These are phyloP conservation scores for Hydrotaea diabolus DNA, from an alignment of 2,888 invertebrate genomes.

Conservation along the genomic window DNA sequence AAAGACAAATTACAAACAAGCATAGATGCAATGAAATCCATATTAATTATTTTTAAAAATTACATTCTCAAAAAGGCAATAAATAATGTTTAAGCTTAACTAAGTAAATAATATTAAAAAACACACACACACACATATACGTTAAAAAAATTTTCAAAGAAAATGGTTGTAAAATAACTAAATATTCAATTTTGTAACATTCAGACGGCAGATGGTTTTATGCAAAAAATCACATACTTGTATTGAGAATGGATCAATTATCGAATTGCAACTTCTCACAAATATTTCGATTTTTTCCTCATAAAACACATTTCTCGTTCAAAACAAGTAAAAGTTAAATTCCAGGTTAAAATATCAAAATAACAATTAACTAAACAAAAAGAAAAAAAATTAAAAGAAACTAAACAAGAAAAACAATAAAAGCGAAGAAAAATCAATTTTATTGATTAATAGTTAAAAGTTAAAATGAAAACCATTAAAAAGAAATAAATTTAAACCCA, in stretches of 20 bases:
- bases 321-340: constrained; percentile 63
- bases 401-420: constrained; percentile 56
- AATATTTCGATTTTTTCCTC: constrained; percentile 38
- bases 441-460: constrained; percentile 58
- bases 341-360: constrained; percentile 65
- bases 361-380: constrained; percentile 21
- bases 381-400: constrained; percentile 11
- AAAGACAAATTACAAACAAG: background rate
- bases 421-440: constrained; percentile 64
- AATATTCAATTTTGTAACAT: constrained; percentile 51
- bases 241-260: constrained; percentile 71
- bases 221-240: constrained; percentile 61
- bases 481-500: constrained; percentile 40
- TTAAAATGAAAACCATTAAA: constrained; percentile 45
- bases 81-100: constrained; percentile 62
- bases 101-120: constrained; percentile 8
- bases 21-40: constrained; percentile 11
- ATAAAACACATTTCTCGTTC: constrained; percentile 40
- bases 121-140: constrained; percentile 17
- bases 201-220: constrained; percentile 30
- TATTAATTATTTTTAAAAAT: constrained; percentile 4
- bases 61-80: constrained; percentile 55
- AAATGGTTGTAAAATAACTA: constrained; percentile 62
- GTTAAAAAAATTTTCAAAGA: constrained; percentile 41
- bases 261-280: constrained; percentile 59